These are phyloP conservation scores for Novumbra hubbsi DNA, from an alignment of 2,797 vertebrate species.

Conservation along the genomic window DNA sequence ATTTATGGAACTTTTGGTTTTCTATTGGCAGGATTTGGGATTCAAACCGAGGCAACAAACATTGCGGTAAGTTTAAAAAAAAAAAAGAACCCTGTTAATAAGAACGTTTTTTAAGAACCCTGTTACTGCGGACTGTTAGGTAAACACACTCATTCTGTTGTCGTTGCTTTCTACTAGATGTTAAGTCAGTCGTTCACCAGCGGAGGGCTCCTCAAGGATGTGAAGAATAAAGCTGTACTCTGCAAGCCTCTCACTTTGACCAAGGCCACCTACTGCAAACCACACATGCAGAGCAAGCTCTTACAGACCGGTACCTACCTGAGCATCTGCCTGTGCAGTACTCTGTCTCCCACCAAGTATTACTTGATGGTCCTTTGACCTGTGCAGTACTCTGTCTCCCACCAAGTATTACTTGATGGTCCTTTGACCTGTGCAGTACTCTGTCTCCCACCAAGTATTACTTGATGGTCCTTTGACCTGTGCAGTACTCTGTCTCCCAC, in stretches of 20 bases:
- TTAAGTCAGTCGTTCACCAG: constrained; percentile 73
- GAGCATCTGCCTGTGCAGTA: neutral
- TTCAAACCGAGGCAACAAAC: constrained; percentile 59
- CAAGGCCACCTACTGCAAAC: constrained; percentile 98
- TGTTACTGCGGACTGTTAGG: neutral
- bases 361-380: neutral
- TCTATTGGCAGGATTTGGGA: constrained; percentile 55
- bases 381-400: neutral
- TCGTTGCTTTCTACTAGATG: constrained; percentile 47
- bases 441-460: too few species aligned
- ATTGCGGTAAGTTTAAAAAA: constrained; percentile 59
- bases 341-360: neutral
- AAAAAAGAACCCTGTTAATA: too few species aligned
- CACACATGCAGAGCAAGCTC: constrained; percentile 96
- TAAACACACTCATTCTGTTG: neutral
- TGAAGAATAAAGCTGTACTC: constrained; percentile 98
- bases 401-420: neutral
- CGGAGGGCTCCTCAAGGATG: constrained; percentile 84
- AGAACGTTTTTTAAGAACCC: neutral
- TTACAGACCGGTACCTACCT: constrained; percentile 87
- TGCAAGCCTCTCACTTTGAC: constrained; percentile 99
- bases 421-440: neutral
- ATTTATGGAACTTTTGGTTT: constrained; percentile 17
- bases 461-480: too few species aligned
- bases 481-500: too few species aligned